Evolutionary conservation across 2,113 vertebrate species (phyloP), one percentile per base, ranked within the genome.

Genomic region (Pao palembangensis): DNA sequence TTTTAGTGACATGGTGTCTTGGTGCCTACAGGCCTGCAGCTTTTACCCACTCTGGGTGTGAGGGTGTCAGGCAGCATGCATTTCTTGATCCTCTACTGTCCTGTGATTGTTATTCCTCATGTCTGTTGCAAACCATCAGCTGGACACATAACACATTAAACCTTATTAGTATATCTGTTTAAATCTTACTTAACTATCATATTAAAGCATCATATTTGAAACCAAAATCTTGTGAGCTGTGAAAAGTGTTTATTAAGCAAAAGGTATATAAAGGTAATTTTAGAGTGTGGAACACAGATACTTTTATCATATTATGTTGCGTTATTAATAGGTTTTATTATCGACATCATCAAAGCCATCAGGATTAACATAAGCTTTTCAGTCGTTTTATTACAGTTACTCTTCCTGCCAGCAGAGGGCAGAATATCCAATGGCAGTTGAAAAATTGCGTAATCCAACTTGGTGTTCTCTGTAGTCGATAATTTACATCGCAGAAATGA

Each of bases 21-120:
- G 71, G 88, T 91, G 87, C 89, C 89, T 89, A 56, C 64, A 70
- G 74, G 79, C 65, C 79, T 88, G 82, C 78, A 63, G 67, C 82
- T 78, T 67, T 71, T 48, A 58, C 78, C 34, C 34, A 75, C 78
- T 79, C 56, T 55, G 51, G 44, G 42, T 38, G 13, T n/a, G 49
- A 58, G 50, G 68, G 50, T 31, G 28, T 41, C 34, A 44, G 28
- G 49, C 57, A 49, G 60, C 1, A 52, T 49, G 59, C 67, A 67
- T 75, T 76, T 56, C 66, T 61, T 58, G 58, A 55, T 59, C 51
- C 55, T 71, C 34, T 11, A 2, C 34, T 38, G 10, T 12, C 28
- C 28, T 31, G 28, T 3, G 28, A 14, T 56, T 61, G 10, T 50
- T 42, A 44, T 23, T 57, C 8, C 5, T 46, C 51, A 28, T 69